These are phyloP conservation scores for Heliopora coerulea DNA, from an alignment of 92 coral and sea anemone genomes.

Conservation along the genomic window DNA sequence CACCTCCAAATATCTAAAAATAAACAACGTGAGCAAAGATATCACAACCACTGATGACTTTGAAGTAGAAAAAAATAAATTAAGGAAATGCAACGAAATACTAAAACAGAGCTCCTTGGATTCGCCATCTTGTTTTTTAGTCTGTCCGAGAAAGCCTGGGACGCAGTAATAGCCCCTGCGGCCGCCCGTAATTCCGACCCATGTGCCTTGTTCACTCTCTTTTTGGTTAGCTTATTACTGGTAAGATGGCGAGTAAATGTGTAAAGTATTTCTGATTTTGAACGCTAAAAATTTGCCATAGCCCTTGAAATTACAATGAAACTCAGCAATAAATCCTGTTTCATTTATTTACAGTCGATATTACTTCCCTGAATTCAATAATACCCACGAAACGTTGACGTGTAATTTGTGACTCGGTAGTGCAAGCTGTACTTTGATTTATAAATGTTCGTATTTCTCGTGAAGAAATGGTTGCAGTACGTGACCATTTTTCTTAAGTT, in stretches of 20 bases:
- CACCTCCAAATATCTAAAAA: too few species aligned
- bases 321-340: neutral
- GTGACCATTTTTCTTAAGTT: too few species aligned
- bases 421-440: too few species aligned
- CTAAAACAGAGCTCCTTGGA: too few species aligned
- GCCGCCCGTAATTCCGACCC: slow-evolving; percentile 87
- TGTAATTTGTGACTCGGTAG: neutral
- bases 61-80: too few species aligned
- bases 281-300: neutral
- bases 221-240: slow-evolving; percentile 37
- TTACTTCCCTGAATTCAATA: neutral
- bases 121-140: too few species aligned
- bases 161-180: slow-evolving; percentile 22
- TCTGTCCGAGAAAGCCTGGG: neutral
- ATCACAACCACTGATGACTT: too few species aligned
- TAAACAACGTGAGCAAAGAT: too few species aligned
- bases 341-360: neutral
- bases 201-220: slow-evolving; percentile 72
- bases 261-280: neutral
- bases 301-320: neutral
- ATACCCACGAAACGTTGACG: neutral
- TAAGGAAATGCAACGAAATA: too few species aligned
- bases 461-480: neutral
- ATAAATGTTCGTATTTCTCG: neutral
- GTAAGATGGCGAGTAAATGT: slow-evolving; percentile 6